A percentile compares a stretch with the other conserved stretches of the same genome.
Conservation (phyloP, 2,113 vertebrate species). For the Oryzias celebensis region DNA sequence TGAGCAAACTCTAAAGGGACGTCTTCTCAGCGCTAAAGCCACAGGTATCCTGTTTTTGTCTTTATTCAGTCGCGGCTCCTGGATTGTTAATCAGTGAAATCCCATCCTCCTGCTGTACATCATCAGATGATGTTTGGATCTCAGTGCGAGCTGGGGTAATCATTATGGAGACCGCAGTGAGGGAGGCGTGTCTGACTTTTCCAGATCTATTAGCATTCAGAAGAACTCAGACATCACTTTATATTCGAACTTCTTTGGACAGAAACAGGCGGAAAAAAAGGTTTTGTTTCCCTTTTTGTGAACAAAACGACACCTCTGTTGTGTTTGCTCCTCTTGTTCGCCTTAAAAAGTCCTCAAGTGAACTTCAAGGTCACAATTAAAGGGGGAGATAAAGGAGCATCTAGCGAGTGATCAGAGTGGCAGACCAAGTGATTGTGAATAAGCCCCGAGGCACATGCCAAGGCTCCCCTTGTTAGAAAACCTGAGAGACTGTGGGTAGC, state of each 20-base stretch:
- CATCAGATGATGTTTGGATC: constrained; percentile 8
- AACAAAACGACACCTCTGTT: constrained; percentile 12
- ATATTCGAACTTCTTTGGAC: constrained; percentile 12
- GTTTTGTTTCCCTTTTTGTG: constrained; percentile 27
- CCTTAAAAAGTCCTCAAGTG: constrained; percentile 56
- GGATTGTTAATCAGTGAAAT: constrained; percentile 20
- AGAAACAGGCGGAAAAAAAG: constrained; percentile 3
- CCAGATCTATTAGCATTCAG: background rate
- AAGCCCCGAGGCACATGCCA: constrained; percentile 70
- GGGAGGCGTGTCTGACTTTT: constrained; percentile 1
- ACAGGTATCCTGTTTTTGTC: background rate
- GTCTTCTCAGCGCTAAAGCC: background rate
- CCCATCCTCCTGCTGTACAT: constrained; percentile 1
- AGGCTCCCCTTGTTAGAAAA: constrained; percentile 73
- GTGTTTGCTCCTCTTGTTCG: constrained; percentile 46
- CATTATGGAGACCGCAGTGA: background rate
- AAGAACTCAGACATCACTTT: constrained; percentile 22
- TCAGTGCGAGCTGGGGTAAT: constrained; percentile 5
- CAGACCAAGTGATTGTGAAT: constrained; percentile 70
- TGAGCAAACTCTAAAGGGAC: too few species aligned
- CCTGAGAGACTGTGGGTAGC: constrained; percentile 65
- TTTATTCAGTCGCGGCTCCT: background rate
- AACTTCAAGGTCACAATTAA: constrained; percentile 71
- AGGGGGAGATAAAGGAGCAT: constrained; percentile 38
- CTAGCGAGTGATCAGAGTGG: constrained; percentile 73